Percentiles rank a stretch among this genome's conserved stretches.
Conservation (phyloP, 1,140 invertebrate species). For the Hirudo medicinalis region DNA sequence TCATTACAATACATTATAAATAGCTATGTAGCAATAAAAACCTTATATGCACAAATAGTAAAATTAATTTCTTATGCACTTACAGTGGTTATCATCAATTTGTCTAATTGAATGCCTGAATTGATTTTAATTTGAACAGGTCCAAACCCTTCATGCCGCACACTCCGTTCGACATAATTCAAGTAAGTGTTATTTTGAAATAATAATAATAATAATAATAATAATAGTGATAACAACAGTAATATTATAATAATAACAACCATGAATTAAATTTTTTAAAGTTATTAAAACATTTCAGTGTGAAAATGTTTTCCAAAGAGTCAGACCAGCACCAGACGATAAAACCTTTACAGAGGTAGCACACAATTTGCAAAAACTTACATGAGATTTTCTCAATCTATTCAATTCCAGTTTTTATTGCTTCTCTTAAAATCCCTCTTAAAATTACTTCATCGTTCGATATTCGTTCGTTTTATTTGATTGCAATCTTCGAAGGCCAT, state of each 20-base stretch:
- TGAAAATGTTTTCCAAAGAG: slow-evolving; percentile 71
- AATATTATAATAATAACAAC: no score
- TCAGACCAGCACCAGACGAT: slow-evolving; percentile 67
- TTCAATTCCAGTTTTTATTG: neutral
- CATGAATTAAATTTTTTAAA: neutral
- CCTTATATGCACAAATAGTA: no score
- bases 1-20: neutral
- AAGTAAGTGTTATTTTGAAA: slow-evolving; percentile 39
- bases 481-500: slow-evolving; percentile 50
- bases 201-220: slow-evolving; percentile 7
- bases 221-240: no score
- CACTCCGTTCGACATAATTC: slow-evolving; percentile 75
- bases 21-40: slow-evolving; percentile 21
- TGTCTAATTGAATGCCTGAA: no score
- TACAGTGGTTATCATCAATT: no score
- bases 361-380: neutral
- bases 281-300: slow-evolving; percentile 43
- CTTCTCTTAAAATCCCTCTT: neutral
- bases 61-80: no score
- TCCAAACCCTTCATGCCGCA: slow-evolving; percentile 60
- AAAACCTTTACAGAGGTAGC: slow-evolving; percentile 56
- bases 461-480: neutral
- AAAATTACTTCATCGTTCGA: neutral
- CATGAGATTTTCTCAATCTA: neutral
- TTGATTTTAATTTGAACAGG: no score